Base-by-base conservation (phyloP, 2,797 vertebrate species). In the Urocyon cinereoargenteus region DNA sequence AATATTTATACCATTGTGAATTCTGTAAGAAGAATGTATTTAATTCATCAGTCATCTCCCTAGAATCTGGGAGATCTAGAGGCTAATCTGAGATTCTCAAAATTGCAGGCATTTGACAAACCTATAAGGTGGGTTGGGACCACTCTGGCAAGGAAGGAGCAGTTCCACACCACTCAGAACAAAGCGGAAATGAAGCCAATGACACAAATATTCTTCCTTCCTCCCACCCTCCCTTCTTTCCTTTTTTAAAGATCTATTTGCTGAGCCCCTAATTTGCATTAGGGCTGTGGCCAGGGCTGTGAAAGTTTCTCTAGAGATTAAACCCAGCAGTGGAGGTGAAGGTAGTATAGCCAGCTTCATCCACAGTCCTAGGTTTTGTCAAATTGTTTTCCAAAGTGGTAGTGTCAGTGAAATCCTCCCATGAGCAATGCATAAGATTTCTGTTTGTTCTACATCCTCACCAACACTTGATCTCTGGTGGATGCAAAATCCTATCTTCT, bases 21-120 rank as follows among this genome's bases (percentile, higher is more conserved):
- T 96, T 94, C 53, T 86, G 22, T 49, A 82, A 88, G 61, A 40
- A 96, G 61, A 78, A 88, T 72, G 13, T 79, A 97, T 57, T 78
- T 62, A 45, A 70, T 61, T 70, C 62, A 86, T 81, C 62, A 31
- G 31, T 79, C 75, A 87, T 34, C 95, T 96, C 78, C 21, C 31
- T 66, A 86, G 55, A 87, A 82, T 68, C 70, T 53, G 28, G 5
- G 59, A 96, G 40, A 85, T 53, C 11, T 4, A 77, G 19, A 96
- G 24, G 24, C n/a, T 92, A 64, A 75, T 36, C 57, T 49, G 40
- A 95, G 64, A 59, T 36, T 26, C 28, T 59, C 36, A 83, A 86
- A 88, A n/a, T 79, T 86, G 9, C 7, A 22, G 85, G 68, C 68
- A 13, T 59, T 31, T 73, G 28, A 61, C 24, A 88, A 59, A 68